phyloP scores from a whole-genome alignment of 2,797 vertebrate genomes.

The Philypnodon macrostomus region DNA sequence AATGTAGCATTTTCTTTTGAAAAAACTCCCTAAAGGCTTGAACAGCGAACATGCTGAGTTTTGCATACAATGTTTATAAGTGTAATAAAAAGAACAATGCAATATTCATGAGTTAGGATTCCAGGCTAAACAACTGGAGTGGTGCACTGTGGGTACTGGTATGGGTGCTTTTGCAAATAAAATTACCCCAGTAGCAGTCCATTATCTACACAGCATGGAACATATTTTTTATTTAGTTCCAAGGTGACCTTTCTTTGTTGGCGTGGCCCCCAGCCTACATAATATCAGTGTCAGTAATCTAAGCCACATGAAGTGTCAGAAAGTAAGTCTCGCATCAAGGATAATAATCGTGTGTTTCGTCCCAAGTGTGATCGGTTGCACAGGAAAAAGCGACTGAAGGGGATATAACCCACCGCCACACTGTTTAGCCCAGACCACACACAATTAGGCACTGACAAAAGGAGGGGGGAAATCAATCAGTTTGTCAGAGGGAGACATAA shows the following conservation, averaged over 20 bases:
- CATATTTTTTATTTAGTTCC: conserved; percentile 55
- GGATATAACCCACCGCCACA: conserved; percentile 24
- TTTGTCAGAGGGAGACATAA: neutral
- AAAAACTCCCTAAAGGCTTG: conserved; percentile 27
- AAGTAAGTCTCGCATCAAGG: conserved; percentile 36
- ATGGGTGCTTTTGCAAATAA: conserved; percentile 56
- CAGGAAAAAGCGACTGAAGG: conserved; percentile 44
- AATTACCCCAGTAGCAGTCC: conserved; percentile 76
- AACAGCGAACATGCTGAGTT: conserved; percentile 31
- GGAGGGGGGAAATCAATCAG: neutral
- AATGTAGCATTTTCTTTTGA: neutral
- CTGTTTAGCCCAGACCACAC: conserved; percentile 26
- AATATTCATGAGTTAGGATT: conserved; percentile 70
- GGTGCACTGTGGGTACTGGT: conserved; percentile 60
- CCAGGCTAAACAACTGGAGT: conserved; percentile 59
- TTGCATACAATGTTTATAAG: conserved; percentile 32
- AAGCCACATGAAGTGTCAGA: conserved; percentile 34
- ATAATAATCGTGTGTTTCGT: conserved; percentile 53
- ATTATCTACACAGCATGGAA: conserved; percentile 76
- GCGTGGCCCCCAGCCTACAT: conserved; percentile 64
- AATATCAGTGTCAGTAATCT: conserved; percentile 58
- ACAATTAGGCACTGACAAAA: conserved; percentile 8
- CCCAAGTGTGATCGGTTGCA: conserved; percentile 28
- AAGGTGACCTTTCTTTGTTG: conserved; percentile 75
- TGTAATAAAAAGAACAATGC: conserved; percentile 58